Conservation (phyloP, 1,140 invertebrate species). For the Zophobas atratus region DNA sequence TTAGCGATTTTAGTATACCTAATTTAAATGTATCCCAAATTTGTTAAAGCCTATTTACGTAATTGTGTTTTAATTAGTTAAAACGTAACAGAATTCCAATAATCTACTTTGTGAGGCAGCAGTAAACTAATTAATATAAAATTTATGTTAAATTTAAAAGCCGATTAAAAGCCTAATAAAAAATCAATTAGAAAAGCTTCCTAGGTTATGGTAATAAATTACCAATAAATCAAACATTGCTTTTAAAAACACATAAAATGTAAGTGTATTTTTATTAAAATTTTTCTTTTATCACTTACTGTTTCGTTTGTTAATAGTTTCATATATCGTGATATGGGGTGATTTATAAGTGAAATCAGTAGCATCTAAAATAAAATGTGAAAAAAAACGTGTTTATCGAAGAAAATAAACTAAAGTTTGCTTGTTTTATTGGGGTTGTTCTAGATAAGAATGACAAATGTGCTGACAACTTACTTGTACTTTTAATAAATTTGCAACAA, state of each 20-base stretch:
- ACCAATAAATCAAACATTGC: constrained; percentile 5
- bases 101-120: constrained; percentile 12
- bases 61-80: constrained; percentile 34
- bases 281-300: not conserved
- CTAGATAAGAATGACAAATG: not conserved
- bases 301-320: not conserved
- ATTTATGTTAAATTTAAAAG: constrained; percentile 38
- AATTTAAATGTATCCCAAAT: no score
- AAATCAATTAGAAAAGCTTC: constrained; percentile 32
- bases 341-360: not conserved
- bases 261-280: not conserved
- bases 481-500: not conserved
- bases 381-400: not conserved
- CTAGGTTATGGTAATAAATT: not conserved
- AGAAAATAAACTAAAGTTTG: not conserved
- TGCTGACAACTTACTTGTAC: not conserved
- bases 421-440: not conserved
- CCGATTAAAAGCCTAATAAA: constrained; percentile 35
- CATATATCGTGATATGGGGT: constrained; percentile 4
- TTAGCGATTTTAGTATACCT: no score
- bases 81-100: constrained; percentile 32
- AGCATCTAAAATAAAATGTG: not conserved
- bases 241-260: constrained; percentile 10
- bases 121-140: constrained; percentile 34
- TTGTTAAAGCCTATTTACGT: not conserved